Conservation (phyloP, 37 sponge, comb jelly and placozoan genomes). For the Hexactinellida sp. region DNA sequence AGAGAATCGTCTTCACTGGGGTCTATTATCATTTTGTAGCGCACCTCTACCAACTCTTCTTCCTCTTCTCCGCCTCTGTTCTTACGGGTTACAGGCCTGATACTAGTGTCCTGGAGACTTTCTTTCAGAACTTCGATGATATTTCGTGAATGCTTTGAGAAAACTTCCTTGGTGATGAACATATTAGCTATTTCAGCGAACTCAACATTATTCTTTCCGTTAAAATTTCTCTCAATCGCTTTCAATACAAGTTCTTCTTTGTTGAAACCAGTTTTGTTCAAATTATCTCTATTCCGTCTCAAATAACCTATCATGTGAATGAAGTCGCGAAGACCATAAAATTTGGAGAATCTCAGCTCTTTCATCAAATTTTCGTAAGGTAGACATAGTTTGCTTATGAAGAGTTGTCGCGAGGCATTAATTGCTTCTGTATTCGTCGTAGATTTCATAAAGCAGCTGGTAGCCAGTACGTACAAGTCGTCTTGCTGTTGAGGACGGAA, state of each 20-base stretch:
- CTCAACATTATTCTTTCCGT: conserved; percentile 25
- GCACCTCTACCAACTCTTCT: conserved; percentile 23
- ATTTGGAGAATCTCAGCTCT: background rate
- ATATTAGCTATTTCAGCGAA: background rate
- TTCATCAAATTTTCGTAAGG: conserved; percentile 31
- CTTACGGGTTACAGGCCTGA: conserved; percentile 12
- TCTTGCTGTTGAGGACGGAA: conserved; percentile 40
- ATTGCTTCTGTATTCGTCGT: background rate
- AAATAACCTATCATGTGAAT: conserved; percentile 76
- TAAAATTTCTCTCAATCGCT: conserved; percentile 77
- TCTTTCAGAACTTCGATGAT: conserved; percentile 40
- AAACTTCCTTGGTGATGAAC: background rate
- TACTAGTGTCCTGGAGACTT: conserved; percentile 34
- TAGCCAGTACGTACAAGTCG: conserved; percentile 30
- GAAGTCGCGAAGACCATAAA: conserved; percentile 78
- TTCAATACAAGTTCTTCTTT: conserved; percentile 35
- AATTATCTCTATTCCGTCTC: conserved; percentile 30
- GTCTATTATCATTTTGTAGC: conserved; percentile 55
- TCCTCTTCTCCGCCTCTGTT: background rate
- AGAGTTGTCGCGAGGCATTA: background rate
- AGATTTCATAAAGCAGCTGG: conserved; percentile 18
- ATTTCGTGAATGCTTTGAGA: background rate
- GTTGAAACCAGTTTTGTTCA: too few relatives aligned
- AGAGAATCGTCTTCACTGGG: conserved; percentile 44
- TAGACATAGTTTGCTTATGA: conserved; percentile 32